Evolutionary conservation across 1,140 invertebrate species (phyloP), one percentile per base, ranked within the genome.

Genomic region (Antheraea pernyi): DNA sequence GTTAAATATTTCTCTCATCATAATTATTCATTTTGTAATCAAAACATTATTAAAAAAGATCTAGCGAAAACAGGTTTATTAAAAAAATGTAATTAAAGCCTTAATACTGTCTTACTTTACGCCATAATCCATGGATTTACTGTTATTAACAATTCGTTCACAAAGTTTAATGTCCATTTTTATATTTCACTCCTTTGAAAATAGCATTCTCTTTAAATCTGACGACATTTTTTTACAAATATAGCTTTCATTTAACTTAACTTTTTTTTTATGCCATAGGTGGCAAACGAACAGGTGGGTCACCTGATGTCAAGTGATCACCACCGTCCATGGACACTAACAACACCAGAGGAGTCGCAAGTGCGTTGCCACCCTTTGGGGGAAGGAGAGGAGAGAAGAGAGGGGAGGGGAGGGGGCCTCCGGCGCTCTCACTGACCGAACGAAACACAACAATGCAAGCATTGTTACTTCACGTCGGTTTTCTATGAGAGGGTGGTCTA

Each of bases 111-210:
- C 46, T 53, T 53, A 53, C 16, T 53, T 16, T 53, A 11, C 16
- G 46, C 11, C 1, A 0, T 53, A 53, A 53, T 53, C 46, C 16
- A 16, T 53, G 46, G 46, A 53, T 53, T 53, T 53, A 53, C 16
- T 16, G 46, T 11, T 16, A 53, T 16, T 53, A 53, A 53, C 46
- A 53, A 53, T 53, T 53, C 13, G 46, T 53, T 53, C 13, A 53
- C 46, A 53, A 53, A 13, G 46, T 53, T 16, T 69, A 8, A 48
- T 63, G 48, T 69, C 42, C 37, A 46, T 39, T 48, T 46, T 42
- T 68, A 68, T 42, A 11, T 60, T 68, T 68, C 30, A 60, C 59
- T 53, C 0, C 16, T 36, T 65, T 65, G 19, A 65, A 53, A 42
- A 53, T 19, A 16, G 22, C 46, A 53, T 53, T 53, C 13, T 53